Conservation (phyloP, 2,113 vertebrate species). For the Sorex fumeus region DNA sequence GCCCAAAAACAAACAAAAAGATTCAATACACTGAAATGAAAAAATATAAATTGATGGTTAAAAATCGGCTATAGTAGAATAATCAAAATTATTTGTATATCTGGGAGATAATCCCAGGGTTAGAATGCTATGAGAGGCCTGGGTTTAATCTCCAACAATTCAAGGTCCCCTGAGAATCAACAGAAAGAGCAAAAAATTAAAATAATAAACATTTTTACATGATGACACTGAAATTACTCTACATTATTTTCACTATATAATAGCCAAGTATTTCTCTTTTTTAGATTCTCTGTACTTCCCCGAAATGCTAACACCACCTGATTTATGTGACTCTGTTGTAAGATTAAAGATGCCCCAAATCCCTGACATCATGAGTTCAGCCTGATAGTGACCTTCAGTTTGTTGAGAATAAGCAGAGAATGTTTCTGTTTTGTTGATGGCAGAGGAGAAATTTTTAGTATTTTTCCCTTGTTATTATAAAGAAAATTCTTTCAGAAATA, state of each 20-base stretch:
- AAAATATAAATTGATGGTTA: too few relatives aligned
- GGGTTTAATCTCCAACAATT: too few relatives aligned
- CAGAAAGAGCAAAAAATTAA: not conserved
- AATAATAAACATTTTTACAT: not conserved
- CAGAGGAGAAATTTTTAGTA: slow-evolving; percentile 19
- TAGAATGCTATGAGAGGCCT: too few relatives aligned
- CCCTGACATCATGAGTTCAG: not conserved
- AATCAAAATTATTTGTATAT: too few relatives aligned
- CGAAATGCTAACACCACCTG: not conserved
- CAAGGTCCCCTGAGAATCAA: too few relatives aligned
- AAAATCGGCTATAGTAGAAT: too few relatives aligned
- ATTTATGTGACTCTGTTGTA: not conserved
- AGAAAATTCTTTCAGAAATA: slow-evolving; percentile 68
- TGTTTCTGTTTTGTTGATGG: slow-evolving; percentile 3
- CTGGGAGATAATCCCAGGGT: too few relatives aligned
- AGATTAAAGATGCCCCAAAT: not conserved
- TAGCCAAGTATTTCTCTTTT: not conserved
- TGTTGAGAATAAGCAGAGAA: slow-evolving; percentile 38
- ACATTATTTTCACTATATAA: slow-evolving; percentile 13
- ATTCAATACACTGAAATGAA: too few relatives aligned
- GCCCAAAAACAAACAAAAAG: too few relatives aligned
- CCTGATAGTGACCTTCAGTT: slow-evolving; percentile 4
- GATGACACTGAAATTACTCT: not conserved
- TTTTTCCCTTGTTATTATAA: slow-evolving; percentile 65
- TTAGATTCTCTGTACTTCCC: not conserved